Base-by-base conservation (phyloP, 2,797 vertebrate genomes). In the Molossus alvarezi region DNA sequence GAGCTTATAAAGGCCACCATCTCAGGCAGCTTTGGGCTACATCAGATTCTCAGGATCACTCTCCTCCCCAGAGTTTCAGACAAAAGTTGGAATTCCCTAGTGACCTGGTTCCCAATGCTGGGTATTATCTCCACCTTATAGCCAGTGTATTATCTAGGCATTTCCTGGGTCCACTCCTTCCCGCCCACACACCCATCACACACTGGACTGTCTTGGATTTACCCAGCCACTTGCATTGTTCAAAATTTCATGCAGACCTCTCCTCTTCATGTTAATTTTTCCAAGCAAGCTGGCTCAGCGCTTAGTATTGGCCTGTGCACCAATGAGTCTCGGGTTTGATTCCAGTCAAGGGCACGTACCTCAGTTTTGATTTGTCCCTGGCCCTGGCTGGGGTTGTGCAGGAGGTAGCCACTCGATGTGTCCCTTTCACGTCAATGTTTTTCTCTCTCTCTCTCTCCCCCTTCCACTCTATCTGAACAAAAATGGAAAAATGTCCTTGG, bases 191-290 rank as follows among this genome's bases (percentile, higher is more conserved):
- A 65, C 9, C 12, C 58, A 18, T 9, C 53, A 51, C 53, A 62
- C 83, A 71, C 55, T 21, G 37, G 76, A 25, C 1, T 27, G 3
- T 62, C 73, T 85, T 55, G 29, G 65, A 79, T 87, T 79, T 60
- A 89, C 58, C 75, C 72, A 87, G 37, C 33, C 73, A 67, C 45
- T 21, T 53, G 57, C 23, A 81, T 57, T 81, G 41, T 60, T 45
- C 18, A 33, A 76, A 58, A 73, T 82, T 58, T 84, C 87, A 51
- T 37, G 69, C 17, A 79, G 37, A 82, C 8, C 18, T 90, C 41
- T 92, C 62, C 62, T 90, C 41, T 75, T 95, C 81, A 86, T 67
- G 51, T 90, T 82, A 51, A 73, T 64, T 92, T 89, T 94, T 90
- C 90, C 29, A 60, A 94, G 25, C 15, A 88, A 55, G 62, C 27